These are phyloP conservation scores for Anolis sagrei DNA, from an alignment of 2,113 vertebrate genomes.

Conservation along the genomic window DNA sequence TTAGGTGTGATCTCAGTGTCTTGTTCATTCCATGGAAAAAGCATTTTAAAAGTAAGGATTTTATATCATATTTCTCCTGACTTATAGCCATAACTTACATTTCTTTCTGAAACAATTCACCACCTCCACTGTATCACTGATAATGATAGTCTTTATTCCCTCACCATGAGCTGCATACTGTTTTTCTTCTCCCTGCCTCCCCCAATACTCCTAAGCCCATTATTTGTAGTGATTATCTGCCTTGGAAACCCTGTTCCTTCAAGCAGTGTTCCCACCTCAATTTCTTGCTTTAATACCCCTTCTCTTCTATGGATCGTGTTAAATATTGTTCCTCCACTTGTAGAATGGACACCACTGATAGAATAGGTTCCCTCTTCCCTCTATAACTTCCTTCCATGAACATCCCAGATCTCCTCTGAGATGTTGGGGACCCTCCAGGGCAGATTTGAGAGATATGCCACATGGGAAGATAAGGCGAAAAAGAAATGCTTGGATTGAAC, in stretches of 20 bases:
- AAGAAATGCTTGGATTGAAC: not conserved
- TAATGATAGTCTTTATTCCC: not conserved
- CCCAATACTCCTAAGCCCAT: not conserved
- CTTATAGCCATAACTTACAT: not conserved
- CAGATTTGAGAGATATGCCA: not conserved
- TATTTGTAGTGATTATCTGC: not conserved
- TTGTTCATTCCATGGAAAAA: not conserved
- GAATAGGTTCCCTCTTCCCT: not conserved
- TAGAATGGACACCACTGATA: not conserved
- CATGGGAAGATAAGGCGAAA: not conserved
- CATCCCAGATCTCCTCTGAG: not conserved
- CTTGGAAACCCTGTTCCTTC: not conserved
- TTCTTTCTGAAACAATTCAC: not conserved
- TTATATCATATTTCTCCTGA: not conserved
- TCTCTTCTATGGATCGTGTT: not conserved
- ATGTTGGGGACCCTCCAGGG: not conserved
- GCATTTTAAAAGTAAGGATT: too few relatives aligned
- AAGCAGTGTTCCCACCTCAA: not conserved
- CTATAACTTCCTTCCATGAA: not conserved
- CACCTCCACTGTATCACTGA: not conserved
- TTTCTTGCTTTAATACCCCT: not conserved
- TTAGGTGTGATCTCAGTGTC: slow-evolving; percentile 38
- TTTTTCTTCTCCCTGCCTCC: not conserved
- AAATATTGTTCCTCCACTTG: not conserved
- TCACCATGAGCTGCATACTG: not conserved